Conservation (phyloP, 2,888 invertebrate genomes). For the Alitta virens region DNA sequence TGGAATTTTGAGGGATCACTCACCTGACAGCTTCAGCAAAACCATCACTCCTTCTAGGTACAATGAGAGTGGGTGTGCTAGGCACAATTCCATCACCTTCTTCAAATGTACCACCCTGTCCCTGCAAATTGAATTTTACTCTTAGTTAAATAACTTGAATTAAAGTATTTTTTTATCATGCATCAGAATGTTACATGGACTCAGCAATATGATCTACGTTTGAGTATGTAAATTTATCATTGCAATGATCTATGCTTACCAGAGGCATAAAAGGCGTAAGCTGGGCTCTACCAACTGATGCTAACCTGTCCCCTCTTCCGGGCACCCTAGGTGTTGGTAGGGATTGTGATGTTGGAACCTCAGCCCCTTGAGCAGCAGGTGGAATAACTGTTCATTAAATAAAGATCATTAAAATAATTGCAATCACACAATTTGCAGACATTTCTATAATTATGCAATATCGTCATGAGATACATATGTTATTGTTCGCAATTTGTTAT, state of each 20-base stretch:
- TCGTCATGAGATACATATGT: too few species aligned
- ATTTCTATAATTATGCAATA: too few species aligned
- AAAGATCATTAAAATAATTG: too few species aligned
- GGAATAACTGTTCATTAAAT: too few species aligned
- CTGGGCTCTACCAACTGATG: conserved; percentile 28
- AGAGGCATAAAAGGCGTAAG: conserved; percentile 49
- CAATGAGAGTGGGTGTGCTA: conserved; percentile 82
- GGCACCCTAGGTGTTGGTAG: background rate
- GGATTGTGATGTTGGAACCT: background rate
- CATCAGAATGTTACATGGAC: too few species aligned
- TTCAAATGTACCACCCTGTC: conserved; percentile 65
- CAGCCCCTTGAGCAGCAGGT: background rate
- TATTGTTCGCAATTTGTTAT: too few species aligned
- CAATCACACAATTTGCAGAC: too few species aligned
- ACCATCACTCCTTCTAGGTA: conserved; percentile 78
- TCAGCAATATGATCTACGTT: too few species aligned
- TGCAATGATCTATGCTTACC: too few species aligned
- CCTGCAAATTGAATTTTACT: conserved; percentile 46
- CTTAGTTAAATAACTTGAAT: background rate
- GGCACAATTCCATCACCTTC: conserved; percentile 80
- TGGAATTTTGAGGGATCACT: conserved; percentile 9
- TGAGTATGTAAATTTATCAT: too few species aligned
- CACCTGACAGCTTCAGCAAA: conserved; percentile 79
- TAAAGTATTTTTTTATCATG: too few species aligned
- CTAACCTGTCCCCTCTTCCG: background rate